Percentiles rank a stretch among this genome's conserved stretches.
phyloP scores from a whole-genome alignment of 2,113 vertebrate species.

The Prochilodus magdalenae region DNA sequence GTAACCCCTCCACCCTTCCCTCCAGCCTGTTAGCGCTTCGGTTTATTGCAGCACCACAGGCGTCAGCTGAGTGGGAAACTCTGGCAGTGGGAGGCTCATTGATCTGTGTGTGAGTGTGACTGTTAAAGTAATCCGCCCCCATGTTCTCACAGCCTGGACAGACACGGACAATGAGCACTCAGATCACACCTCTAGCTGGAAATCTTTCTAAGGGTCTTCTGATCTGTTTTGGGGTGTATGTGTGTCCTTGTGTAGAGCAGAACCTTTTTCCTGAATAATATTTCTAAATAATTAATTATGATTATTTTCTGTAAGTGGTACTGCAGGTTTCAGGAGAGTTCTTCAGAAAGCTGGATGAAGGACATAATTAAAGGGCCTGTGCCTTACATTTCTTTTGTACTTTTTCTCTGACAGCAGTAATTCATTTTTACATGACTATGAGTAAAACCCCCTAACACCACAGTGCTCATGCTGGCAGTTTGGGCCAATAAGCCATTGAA shows the following conservation, averaged over 20 bases:
- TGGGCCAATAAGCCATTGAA: too few species aligned
- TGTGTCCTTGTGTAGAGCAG: not conserved
- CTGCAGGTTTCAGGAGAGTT: too few species aligned
- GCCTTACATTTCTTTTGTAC: too few species aligned
- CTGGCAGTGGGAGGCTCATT: not conserved
- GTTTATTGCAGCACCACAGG: not conserved
- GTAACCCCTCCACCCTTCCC: not conserved
- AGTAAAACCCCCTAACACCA: too few species aligned
- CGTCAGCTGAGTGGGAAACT: not conserved
- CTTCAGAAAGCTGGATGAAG: too few species aligned
- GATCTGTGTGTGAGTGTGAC: slow-evolving; percentile 66
- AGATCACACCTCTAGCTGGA: slow-evolving; percentile 54
- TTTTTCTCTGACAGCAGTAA: too few species aligned
- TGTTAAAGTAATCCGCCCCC: slow-evolving; percentile 75
- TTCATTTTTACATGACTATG: too few species aligned
- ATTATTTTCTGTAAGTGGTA: too few species aligned
- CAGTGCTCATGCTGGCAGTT: too few species aligned
- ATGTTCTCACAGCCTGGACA: slow-evolving; percentile 63
- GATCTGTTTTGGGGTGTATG: not conserved
- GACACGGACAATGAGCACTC: not conserved
- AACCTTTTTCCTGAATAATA: not conserved
- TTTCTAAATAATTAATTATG: too few species aligned
- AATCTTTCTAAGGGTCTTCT: slow-evolving; percentile 51
- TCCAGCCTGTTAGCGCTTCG: not conserved
- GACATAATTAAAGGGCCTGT: too few species aligned